Evolutionary conservation across 2,797 vertebrate species (phyloP), one percentile per base, ranked within the genome.

Genomic region (Falco berigora): DNA sequence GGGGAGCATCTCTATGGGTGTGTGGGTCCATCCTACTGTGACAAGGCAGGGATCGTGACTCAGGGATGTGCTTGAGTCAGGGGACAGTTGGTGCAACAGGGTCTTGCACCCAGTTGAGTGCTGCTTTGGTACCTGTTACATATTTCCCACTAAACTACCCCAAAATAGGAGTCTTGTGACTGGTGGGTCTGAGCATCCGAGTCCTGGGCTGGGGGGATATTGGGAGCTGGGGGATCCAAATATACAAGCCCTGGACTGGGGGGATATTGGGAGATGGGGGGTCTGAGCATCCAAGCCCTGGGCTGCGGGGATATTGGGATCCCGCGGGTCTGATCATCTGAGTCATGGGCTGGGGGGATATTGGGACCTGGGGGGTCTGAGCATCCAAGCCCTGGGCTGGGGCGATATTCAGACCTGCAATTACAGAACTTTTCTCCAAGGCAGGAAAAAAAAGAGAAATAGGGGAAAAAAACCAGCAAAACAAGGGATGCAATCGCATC

Each of bases 51-150:
- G 6, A 15, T 36, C 20, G 1, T 14, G 12, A 44, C 40, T 6
- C 63, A 25, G 40, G 9, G 40, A 16, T n/a, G 47, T 3, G 40
- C 16, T 8, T 0, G 19, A 34, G 28, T 46, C 8, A 8, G 27
- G 30, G 20, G 20, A 9, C 10, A 10, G 20, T 9, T 38, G n/a
- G 46, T 55, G 24, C 24, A 50, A 10, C 20, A 20, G 36, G 14
- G 3, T 69, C 21, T n/a, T 8, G 6, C 13, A 18, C 8, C 20
- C 20, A 1, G 0, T 8, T 32, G 84, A 23, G 32, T n/a, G 30
- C 36, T 63, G 38, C 44, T 71, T 75, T 71, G 38, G 23, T n/a
- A 47, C 21, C 19, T 0, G 0, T 17, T 44, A 22, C 0, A 1
- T 6, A 9, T 67, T 94, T 90, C n/a, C 28, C 36, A 25, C 52